phyloP scores from a whole-genome alignment of 2,113 vertebrate species.

The Larimichthys polyactis region DNA sequence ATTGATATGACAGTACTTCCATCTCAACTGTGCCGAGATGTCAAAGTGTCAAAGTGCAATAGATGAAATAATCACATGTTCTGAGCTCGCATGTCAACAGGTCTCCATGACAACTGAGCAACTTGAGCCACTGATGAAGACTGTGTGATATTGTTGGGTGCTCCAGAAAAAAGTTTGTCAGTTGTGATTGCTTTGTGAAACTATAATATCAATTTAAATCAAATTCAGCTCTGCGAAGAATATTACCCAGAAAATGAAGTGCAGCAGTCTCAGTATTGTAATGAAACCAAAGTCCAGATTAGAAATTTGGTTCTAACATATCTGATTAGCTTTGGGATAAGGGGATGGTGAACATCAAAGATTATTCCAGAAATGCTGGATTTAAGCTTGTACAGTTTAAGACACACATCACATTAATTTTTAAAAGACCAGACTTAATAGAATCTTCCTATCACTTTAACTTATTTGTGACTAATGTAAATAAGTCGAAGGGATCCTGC shows the following conservation, averaged over 20 bases:
- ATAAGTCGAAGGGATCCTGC: neutral
- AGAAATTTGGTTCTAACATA: neutral
- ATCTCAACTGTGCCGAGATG: too few relatives aligned
- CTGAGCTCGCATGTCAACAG: too few relatives aligned
- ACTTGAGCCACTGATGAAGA: neutral
- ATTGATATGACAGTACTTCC: neutral
- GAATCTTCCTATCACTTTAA: neutral
- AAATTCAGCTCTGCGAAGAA: too few relatives aligned
- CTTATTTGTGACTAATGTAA: neutral
- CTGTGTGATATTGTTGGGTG: neutral
- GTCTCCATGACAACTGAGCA: neutral
- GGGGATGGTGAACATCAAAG: neutral
- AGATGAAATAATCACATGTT: too few relatives aligned
- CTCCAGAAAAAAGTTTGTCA: neutral
- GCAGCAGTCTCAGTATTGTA: too few relatives aligned
- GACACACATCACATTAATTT: neutral
- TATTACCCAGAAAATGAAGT: too few relatives aligned
- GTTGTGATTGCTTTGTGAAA: too few relatives aligned
- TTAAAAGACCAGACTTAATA: neutral
- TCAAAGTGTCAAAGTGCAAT: too few relatives aligned
- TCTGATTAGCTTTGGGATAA: neutral
- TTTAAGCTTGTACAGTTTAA: neutral
- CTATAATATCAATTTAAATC: too few relatives aligned
- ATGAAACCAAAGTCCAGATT: neutral
- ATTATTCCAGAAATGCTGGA: too few relatives aligned